phyloP scores from a whole-genome alignment of 2,888 invertebrate genomes.

The Sesamia inferens region DNA sequence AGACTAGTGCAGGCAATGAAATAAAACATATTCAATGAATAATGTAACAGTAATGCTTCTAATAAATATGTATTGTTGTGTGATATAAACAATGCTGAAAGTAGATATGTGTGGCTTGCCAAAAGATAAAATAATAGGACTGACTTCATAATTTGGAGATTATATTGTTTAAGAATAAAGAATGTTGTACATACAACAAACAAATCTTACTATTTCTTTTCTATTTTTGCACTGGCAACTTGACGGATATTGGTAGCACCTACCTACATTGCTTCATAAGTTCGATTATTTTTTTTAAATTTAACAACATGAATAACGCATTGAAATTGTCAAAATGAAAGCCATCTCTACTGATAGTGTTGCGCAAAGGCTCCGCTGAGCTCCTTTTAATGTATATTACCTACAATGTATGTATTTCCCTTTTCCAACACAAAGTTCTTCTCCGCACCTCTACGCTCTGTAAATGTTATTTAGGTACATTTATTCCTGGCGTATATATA shows the following conservation, averaged over 20 bases:
- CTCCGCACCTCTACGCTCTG: background rate
- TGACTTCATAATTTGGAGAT: too few species aligned
- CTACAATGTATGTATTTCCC: background rate
- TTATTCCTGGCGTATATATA: background rate
- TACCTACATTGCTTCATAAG: too few species aligned
- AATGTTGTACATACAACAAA: too few species aligned
- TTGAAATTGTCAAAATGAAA: too few species aligned
- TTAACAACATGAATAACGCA: too few species aligned
- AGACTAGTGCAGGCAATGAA: conserved; percentile 48
- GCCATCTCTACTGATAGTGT: too few species aligned
- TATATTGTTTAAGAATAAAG: background rate
- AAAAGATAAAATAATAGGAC: background rate
- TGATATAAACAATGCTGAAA: conserved; percentile 27
- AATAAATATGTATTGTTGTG: conserved; percentile 33
- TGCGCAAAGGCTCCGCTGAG: too few species aligned
- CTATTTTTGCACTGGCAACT: too few species aligned
- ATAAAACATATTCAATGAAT: conserved; percentile 57
- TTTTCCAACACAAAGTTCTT: background rate
- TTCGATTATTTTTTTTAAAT: too few species aligned
- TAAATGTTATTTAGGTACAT: background rate
- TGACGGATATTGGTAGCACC: too few species aligned
- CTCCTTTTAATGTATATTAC: background rate
- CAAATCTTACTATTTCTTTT: background rate
- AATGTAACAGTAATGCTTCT: conserved; percentile 48
- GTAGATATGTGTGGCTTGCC: conserved; percentile 11